Evolutionary conservation across 2,113 vertebrate species (phyloP).

Genomic region (Nycticryphes semicollaris): DNA sequence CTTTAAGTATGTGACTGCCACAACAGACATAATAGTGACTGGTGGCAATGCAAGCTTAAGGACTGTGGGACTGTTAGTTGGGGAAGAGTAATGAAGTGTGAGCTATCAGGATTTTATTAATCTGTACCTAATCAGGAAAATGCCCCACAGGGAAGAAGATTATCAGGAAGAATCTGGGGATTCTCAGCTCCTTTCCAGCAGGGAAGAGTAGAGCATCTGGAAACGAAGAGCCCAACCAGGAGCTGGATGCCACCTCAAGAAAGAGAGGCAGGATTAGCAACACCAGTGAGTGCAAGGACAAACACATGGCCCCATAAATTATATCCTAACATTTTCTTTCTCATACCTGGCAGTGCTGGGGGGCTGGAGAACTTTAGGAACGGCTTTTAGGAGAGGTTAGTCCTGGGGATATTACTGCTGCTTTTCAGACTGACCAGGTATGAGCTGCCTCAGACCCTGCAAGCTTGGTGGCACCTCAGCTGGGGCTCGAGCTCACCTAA

Average conservation of each 20-base stretch:
- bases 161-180: not conserved
- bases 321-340: not conserved
- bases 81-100: not conserved
- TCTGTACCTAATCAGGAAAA: not conserved
- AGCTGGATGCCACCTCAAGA: not conserved
- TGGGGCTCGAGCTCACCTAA: not conserved
- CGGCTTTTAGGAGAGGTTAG: not conserved
- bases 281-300: not conserved
- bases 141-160: not conserved
- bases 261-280: not conserved
- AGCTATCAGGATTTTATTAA: not conserved
- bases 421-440: not conserved
- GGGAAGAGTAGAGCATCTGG: not conserved
- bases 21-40: fast-evolving
- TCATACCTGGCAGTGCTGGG: not conserved
- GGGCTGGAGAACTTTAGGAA: not conserved
- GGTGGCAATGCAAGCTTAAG: fast-evolving
- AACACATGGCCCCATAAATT: not conserved
- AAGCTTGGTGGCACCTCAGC: not conserved
- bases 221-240: not conserved
- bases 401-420: not conserved
- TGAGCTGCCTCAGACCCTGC: not conserved
- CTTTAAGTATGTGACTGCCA: not conserved
- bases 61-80: not conserved
- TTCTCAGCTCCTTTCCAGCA: not conserved